Percentiles rank a stretch among this genome's conserved stretches.
These are phyloP conservation scores for Coilia nasus DNA, from an alignment of 2,797 vertebrate genomes.

Conservation along the genomic window DNA sequence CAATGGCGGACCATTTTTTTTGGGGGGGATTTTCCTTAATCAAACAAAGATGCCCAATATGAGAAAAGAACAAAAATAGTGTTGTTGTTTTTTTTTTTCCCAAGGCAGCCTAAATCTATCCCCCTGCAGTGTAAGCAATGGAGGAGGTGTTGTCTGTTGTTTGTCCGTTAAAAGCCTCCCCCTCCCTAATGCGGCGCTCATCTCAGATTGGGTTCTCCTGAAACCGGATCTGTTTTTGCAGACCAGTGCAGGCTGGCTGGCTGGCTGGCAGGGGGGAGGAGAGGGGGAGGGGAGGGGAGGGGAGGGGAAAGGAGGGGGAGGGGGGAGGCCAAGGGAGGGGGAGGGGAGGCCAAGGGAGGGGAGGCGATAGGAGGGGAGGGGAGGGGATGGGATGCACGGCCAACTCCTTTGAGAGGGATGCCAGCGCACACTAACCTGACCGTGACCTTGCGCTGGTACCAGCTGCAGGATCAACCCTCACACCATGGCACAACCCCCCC, in stretches of 20 bases:
- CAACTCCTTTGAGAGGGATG: slow-evolving; percentile 3
- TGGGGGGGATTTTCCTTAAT: neutral
- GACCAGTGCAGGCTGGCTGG: too few species aligned
- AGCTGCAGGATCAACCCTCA: neutral
- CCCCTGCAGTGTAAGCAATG: neutral
- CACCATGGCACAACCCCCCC: neutral
- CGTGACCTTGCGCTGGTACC: slow-evolving; percentile 1
- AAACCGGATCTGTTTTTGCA: slow-evolving; percentile 17
- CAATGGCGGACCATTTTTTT: neutral
- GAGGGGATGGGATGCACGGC: too few species aligned
- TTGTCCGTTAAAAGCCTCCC: neutral
- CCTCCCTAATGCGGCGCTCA: neutral
- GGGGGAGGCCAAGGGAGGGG: slow-evolving; percentile 9
- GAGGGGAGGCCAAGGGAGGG: slow-evolving; percentile 6
- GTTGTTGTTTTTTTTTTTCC: neutral
- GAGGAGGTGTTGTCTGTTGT: neutral
- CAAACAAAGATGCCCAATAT: neutral
- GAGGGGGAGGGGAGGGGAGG: neutral
- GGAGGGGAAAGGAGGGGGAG: slow-evolving; percentile 15
- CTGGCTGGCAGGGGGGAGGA: neutral
- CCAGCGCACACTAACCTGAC: neutral
- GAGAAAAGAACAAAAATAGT: neutral
- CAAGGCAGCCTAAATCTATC: neutral
- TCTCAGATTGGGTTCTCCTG: slow-evolving; percentile 8
- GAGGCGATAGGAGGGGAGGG: neutral